Percentiles rank a stretch among this genome's conserved stretches.
phyloP scores from a whole-genome alignment of 2,888 invertebrate genomes.

The Cosmorhoe ocellata region DNA sequence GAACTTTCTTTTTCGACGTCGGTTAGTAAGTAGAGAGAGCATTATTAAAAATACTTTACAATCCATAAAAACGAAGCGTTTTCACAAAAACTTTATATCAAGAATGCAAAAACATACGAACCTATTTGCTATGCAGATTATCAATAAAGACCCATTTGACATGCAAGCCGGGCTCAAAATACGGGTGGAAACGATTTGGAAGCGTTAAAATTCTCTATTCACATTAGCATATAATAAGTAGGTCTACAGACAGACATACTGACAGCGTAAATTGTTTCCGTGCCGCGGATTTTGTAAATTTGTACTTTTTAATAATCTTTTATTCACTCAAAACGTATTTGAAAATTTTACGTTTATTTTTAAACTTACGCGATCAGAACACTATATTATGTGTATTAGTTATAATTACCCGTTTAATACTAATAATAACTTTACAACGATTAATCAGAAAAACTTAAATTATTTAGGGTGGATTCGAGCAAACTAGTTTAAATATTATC shows the following conservation, averaged over 20 bases:
- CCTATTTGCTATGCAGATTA: constrained; percentile 29
- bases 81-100: constrained; percentile 5
- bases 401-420: too few species aligned
- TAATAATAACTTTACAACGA: too few species aligned
- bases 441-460: too few species aligned
- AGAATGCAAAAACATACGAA: constrained; percentile 14
- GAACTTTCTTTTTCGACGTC: too few species aligned
- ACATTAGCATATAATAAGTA: constrained; percentile 37
- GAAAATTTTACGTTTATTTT: too few species aligned
- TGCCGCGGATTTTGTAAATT: constrained; percentile 1
- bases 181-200: constrained; percentile 22
- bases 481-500: too few species aligned
- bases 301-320: constrained; percentile 11
- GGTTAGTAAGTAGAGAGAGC: too few species aligned
- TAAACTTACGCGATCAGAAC: too few species aligned
- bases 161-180: constrained; percentile 24
- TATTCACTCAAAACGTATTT: neutral
- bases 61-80: neutral
- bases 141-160: constrained; percentile 32
- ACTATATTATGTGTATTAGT: too few species aligned
- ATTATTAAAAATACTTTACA: neutral
- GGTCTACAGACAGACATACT: constrained; percentile 30
- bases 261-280: constrained; percentile 34
- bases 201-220: constrained; percentile 31
- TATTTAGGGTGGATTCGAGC: too few species aligned